Evolutionary conservation across 2,888 invertebrate species (phyloP), one percentile per base, ranked within the genome.

Genomic region (Sinodicranocentrus sp.): DNA sequence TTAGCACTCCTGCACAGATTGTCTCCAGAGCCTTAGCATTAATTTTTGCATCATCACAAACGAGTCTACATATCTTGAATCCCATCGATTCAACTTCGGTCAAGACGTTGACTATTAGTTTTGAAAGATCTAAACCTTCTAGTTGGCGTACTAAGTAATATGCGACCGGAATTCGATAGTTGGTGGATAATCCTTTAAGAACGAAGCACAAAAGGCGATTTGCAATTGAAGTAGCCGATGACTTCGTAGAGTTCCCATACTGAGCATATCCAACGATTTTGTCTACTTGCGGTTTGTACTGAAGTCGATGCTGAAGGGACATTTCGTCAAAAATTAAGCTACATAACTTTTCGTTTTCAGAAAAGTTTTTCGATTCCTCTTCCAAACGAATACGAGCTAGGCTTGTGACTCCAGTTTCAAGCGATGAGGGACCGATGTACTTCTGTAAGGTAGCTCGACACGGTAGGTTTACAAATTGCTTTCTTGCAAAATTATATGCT

Each of bases 171-270:
- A 85, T 78, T 19, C 67, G 8, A 52, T 48, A 67, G 1, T 61
- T 44, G 23, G 82, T 68, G 2, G 65, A 52, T 0, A 85, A 28
- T 17, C 82, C 85, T 54, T 82, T 76, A 19, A 82, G 28, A 0
- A 85, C 73, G 44, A 85, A 85, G 25, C 85, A 82, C 5, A 85
- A 23, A 2, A 85, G 43, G 23, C 39, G 2, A 39, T 72, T 72
- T 3, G 72, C 72, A 5, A 72, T 2, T 6, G 15, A 1, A 6
- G 13, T 2, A 28, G 19, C 5, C 17, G 3, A 19, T 1, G 19
- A 2, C 2, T 2, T 23, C 19, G 19, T 43, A 13, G 19, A 5
- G 15, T 19, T 13, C 1, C 78, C 70, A 33, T 19, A 54, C n/a
- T 70, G 57, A 15, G 65, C 61, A 1, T 15, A 1, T 33, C 77